Conservation (phyloP, 2,797 vertebrate species). For the Bradypodion pumilum region DNA sequence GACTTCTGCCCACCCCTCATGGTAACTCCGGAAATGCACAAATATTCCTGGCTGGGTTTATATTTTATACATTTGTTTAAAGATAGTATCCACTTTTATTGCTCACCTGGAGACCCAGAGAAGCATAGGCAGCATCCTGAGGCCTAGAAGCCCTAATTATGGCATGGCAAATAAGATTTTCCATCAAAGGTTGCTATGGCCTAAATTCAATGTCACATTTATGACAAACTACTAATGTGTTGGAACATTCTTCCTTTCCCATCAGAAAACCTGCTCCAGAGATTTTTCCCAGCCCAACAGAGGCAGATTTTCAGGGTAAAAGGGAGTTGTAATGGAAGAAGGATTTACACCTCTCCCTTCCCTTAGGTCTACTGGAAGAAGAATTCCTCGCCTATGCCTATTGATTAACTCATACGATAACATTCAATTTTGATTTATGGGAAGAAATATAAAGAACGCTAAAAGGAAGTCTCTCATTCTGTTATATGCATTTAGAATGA, state of each 20-base stretch:
- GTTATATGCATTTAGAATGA: constrained; percentile 35
- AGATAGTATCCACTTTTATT: too few relatives aligned
- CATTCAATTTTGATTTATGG: constrained; percentile 52
- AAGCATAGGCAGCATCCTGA: too few relatives aligned
- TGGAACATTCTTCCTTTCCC: neutral
- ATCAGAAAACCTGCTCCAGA: neutral
- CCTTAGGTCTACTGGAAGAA: neutral
- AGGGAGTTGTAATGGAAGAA: neutral
- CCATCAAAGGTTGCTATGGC: neutral
- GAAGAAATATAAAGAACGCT: constrained; percentile 51
- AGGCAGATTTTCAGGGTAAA: neutral
- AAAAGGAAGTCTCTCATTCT: constrained; percentile 49
- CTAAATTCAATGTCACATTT: neutral
- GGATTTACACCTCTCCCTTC: neutral
- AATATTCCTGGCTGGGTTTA: too few relatives aligned
- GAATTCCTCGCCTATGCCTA: constrained; percentile 5
- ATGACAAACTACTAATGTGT: neutral
- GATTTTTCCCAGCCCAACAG: neutral
- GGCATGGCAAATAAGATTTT: too few relatives aligned
- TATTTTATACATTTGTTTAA: too few relatives aligned
- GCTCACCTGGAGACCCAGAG: too few relatives aligned
- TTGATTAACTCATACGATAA: constrained; percentile 51
- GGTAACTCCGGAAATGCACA: too few relatives aligned
- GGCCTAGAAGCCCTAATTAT: too few relatives aligned
- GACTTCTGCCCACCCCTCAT: too few relatives aligned